Conservation (phyloP, 1,140 invertebrate species). For the Orius insidiosus region DNA sequence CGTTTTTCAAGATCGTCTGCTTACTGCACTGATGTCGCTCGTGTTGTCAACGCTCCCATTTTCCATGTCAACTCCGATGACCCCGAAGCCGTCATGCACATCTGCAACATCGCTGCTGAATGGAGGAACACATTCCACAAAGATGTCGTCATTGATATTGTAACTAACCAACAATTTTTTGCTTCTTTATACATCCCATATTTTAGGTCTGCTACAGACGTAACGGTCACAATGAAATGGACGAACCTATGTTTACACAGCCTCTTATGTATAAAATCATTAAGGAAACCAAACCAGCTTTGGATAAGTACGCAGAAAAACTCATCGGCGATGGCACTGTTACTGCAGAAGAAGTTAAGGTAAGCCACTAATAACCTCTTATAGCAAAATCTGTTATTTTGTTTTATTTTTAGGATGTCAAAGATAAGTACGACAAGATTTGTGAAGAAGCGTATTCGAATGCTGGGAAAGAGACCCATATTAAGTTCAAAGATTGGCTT, state of each 20-base stretch:
- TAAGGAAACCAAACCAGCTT: conserved; percentile 41
- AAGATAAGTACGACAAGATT: conserved; percentile 88
- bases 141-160: conserved; percentile 79
- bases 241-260: conserved; percentile 69
- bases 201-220: conserved; percentile 63
- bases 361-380: conserved; percentile 20
- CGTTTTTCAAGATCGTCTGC: conserved; percentile 40
- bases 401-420: conserved; percentile 46
- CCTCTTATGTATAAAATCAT: conserved; percentile 55
- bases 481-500: conserved; percentile 96
- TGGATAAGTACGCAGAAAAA: conserved; percentile 47
- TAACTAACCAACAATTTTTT: conserved; percentile 22
- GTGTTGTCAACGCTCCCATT: conserved; percentile 76
- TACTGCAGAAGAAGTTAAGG: conserved; percentile 72
- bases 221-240: conserved; percentile 96
- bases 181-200: not conserved
- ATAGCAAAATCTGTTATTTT: not conserved
- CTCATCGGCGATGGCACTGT: conserved; percentile 77
- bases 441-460: conserved; percentile 87
- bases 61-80: conserved; percentile 91
- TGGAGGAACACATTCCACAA: conserved; percentile 73
- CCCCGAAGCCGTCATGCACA: conserved; percentile 73
- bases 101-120: conserved; percentile 68
- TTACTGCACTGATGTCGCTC: conserved; percentile 60
- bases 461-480: conserved; percentile 85